Conservation (phyloP, 2,797 vertebrate species). For the Xerus rutilus region DNA sequence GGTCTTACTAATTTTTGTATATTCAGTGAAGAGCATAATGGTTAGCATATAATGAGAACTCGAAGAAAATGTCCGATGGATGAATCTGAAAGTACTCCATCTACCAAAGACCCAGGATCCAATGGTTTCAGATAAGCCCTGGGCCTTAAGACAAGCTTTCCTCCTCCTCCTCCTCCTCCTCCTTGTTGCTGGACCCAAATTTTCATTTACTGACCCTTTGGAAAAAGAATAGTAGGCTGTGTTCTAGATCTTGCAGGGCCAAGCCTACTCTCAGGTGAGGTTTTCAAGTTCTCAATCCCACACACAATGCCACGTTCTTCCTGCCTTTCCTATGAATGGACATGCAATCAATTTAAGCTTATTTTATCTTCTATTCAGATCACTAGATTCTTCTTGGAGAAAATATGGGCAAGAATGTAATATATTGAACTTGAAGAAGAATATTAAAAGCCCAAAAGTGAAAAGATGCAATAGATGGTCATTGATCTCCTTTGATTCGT, state of each 20-base stretch:
- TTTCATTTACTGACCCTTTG: neutral
- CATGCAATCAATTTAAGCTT: neutral
- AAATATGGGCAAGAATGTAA: neutral
- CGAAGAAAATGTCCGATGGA: neutral
- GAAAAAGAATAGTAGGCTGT: neutral
- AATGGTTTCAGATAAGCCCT: neutral
- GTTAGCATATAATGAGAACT: neutral
- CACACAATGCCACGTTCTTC: neutral
- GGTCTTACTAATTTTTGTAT: neutral
- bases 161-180: neutral
- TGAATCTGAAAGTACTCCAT: slow-evolving; percentile 1
- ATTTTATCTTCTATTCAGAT: neutral
- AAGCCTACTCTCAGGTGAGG: neutral
- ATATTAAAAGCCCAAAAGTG: neutral
- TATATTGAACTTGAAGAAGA: slow-evolving; percentile 29
- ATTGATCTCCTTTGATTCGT: neutral
- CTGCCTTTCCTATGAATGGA: neutral
- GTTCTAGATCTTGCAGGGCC: neutral
- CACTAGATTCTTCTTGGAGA: neutral
- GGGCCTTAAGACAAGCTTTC: neutral
- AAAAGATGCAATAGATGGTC: neutral
- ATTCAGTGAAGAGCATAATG: neutral
- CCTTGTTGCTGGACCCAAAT: neutral
- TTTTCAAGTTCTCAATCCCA: neutral
- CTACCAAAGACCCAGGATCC: neutral